Evolutionary conservation across 1,140 invertebrate genomes (phyloP).

Genomic region (Aphaenogaster floridana): DNA sequence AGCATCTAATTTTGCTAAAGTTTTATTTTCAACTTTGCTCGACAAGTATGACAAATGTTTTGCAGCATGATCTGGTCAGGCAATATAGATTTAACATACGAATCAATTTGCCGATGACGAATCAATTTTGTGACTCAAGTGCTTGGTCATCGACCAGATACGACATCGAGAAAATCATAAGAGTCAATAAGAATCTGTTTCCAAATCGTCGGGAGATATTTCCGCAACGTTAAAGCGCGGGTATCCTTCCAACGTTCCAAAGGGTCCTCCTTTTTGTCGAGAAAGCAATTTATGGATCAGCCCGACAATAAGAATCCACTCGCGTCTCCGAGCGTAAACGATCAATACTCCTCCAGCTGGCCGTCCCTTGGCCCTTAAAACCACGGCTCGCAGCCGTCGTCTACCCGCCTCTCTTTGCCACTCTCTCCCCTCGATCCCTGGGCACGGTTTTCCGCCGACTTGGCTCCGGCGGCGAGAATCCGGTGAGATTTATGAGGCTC

Average conservation of each 20-base stretch:
- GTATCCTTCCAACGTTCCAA: not conserved
- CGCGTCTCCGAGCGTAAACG: constrained; percentile 37
- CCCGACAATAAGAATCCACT: not conserved
- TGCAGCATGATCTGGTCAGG: not conserved
- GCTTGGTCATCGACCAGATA: not conserved
- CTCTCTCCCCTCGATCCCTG: not conserved
- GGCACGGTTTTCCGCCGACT: constrained; percentile 17
- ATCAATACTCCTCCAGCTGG: constrained; percentile 64
- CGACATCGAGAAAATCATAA: not conserved
- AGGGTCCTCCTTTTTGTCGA: not conserved
- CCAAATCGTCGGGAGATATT: not conserved
- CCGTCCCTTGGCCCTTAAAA: constrained; percentile 61
- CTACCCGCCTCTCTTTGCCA: constrained; percentile 16
- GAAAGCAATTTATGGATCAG: not conserved
- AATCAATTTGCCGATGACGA: not conserved
- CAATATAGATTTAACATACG: not conserved
- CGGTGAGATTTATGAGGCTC: constrained; percentile 45
- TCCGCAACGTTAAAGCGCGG: not conserved
- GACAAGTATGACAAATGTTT: too few species aligned
- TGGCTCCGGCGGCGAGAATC: not conserved
- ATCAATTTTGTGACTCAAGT: constrained; percentile 8
- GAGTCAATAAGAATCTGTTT: not conserved
- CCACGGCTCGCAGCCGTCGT: constrained; percentile 22
- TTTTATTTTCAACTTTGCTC: too few species aligned
- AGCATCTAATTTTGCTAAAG: too few species aligned